Evolutionary conservation across 2,888 invertebrate genomes (phyloP), one percentile per base, ranked within the genome.

Genomic region (Rosalia funebris): DNA sequence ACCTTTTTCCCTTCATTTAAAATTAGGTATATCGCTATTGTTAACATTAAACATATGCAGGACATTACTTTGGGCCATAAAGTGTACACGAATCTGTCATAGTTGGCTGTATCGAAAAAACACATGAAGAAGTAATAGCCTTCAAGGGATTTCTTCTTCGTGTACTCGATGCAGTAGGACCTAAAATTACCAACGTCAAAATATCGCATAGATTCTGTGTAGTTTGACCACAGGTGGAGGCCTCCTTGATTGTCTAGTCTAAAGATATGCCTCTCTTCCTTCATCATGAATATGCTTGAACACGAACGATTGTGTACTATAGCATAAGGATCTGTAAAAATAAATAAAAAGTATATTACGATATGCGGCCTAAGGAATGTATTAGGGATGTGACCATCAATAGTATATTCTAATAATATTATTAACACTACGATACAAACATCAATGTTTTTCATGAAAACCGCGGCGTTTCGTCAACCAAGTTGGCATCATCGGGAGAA

Each of bases 21-120:
- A 5, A 70, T 60, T 12, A 73, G 50, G 37, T 76, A 76, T 19
- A 74, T 31, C 25, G 68, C 7, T 14, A 71, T 61, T 10, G 75
- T 69, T 1, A 68, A n/a, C 1, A 69, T 15, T 11, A 76, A 50
- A 34, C 73, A 71, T 11, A 74, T 48, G 31, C 70, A 70, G 0
- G 75, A 74, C 14, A 72, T 1, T 25, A 73, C 65, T 25, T 73
- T 68, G 5, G 71, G 66, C 71, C 71, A 73, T 31, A 68, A 52
- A 2, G 70, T 70, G 11, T 58, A 65, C 3, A 62, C 15, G 53
- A 73, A 73, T 57, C 74, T 75, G 3, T 42, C 25, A 2, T 32
- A 34, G 1, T 16, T 39, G 1, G 32, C 14, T 12, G 45, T 14
- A 14, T 57, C 57, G n/a, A 42, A 31, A 15, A 64, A 64, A 41